Evolutionary conservation across 1,140 invertebrate genomes (phyloP).

Genomic region (Drosophila paulistorum): DNA sequence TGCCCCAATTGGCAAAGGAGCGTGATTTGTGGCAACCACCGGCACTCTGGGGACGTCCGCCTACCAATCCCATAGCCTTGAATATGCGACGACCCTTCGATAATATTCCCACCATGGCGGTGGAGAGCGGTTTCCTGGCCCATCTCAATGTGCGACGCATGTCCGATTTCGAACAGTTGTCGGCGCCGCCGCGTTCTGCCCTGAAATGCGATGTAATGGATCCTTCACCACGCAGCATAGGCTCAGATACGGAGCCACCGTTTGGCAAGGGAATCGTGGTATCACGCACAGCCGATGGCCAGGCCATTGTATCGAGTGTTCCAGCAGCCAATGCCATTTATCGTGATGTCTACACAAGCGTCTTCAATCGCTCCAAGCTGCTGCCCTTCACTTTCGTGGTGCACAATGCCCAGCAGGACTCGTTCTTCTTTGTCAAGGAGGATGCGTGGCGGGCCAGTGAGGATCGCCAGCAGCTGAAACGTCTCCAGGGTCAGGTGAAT

Average conservation of each 20-base stretch:
- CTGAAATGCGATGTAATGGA: constrained; percentile 90
- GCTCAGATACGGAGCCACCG: constrained; percentile 91
- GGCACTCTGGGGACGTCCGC: constrained; percentile 73
- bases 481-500: constrained; percentile 95
- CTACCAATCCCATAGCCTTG: constrained; percentile 72
- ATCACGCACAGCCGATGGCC: constrained; percentile 89
- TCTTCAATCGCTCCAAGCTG: constrained; percentile 95
- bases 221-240: constrained; percentile 88
- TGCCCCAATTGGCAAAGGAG: constrained; percentile 88
- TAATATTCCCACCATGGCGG: constrained; percentile 85
- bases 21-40: constrained; percentile 75
- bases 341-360: constrained; percentile 95
- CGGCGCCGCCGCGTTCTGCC: constrained; percentile 89
- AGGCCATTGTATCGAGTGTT: constrained; percentile 93
- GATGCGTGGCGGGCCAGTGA: constrained; percentile 93
- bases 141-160: constrained; percentile 90
- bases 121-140: constrained; percentile 91
- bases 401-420: constrained; percentile 94
- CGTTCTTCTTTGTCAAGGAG: constrained; percentile 97
- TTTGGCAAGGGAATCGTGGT: constrained; percentile 96
- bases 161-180: constrained; percentile 88
- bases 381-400: constrained; percentile 94
- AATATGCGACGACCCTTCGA: constrained; percentile 78
- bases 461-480: constrained; percentile 93
- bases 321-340: constrained; percentile 94